A percentile compares a stretch with the other conserved stretches of the same genome.
Evolutionary conservation across 2,113 vertebrate species (phyloP).

Genomic region (Rousettus leschenaultii): DNA sequence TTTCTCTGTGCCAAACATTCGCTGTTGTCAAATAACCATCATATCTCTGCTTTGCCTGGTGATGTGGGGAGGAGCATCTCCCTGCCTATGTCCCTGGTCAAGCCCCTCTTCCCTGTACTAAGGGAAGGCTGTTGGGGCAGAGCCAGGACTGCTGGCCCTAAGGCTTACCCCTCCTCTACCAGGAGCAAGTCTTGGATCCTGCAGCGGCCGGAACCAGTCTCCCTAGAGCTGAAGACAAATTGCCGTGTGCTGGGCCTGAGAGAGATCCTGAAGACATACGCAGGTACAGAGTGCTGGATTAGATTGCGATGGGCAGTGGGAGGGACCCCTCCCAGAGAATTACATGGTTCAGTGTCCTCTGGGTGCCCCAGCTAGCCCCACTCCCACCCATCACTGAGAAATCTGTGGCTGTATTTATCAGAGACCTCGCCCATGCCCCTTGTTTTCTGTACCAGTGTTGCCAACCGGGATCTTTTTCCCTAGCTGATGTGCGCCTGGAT

Average conservation of each 20-base stretch:
- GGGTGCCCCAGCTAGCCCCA: not conserved
- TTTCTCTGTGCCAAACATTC: not conserved
- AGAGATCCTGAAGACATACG: slow-evolving; percentile 30
- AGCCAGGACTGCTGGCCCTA: not conserved
- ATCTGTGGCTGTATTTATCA: not conserved
- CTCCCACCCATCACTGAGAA: not conserved
- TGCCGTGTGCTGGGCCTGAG: slow-evolving; percentile 46
- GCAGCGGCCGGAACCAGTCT: slow-evolving; percentile 40
- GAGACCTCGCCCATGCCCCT: not conserved
- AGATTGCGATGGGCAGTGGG: not conserved
- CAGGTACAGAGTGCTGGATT: slow-evolving; percentile 21
- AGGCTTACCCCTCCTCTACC: not conserved
- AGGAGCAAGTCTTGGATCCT: slow-evolving; percentile 61
- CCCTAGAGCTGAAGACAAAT: slow-evolving; percentile 49
- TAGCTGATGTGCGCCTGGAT: slow-evolving; percentile 67
- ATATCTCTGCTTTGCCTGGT: not conserved
- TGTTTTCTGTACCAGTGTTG: not conserved
- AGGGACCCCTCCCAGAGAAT: not conserved
- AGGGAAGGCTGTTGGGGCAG: not conserved
- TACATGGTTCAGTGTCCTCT: not conserved
- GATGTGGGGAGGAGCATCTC: not conserved
- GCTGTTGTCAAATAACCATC: not conserved
- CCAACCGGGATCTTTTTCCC: not conserved
- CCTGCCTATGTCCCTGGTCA: not conserved
- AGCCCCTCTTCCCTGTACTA: not conserved